Evolutionary conservation across 23 tunicate genomes (phyloP), one percentile per base, ranked within the genome.

Genomic region (Phallusia fumigata): DNA sequence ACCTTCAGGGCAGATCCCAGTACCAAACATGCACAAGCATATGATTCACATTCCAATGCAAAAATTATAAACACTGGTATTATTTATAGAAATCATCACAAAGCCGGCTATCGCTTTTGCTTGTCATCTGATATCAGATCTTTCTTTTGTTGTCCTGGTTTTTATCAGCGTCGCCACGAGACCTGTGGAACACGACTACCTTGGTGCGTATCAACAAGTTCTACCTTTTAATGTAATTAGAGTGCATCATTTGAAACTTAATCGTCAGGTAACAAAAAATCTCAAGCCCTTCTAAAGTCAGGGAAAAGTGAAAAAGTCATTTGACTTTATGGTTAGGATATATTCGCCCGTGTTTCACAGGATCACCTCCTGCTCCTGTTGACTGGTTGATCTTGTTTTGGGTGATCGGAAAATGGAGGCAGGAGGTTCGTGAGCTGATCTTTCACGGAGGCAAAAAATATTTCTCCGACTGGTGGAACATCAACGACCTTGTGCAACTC

Each of bases 91-190:
- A 13, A n/a, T 82, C 0, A 78, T 89, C 33, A 89, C 88, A 21
- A 30, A 77, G 24, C 97, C 97, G 2, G 52, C 74, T 1, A 72
- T 89, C 8, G 86, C 91, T 18, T 94, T 84, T 85, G 84, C 35
- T n/a, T 89, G 94, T 75, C 98, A 94, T 64, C 50, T 94, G 65
- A 69, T 82, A 75, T 94, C 98, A 5, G 94, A 89, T 33, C 2
- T 89, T 28, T 33, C 64, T n/a, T 94, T 89, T 84, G 77, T 87
- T 22, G 53, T 53, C 18, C 32, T 89, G 19, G 65, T 89, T 21
- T 36, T 89, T 1, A 16, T 84, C 19, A 83, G 86, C 72, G 45
- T 89, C 31, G 75, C 65, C 33, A 80, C 64, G 30, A 87, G 82
- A 52, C 11, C 52, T 5, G 44, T 79, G 36, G 83, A 79, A 35